Evolutionary conservation across 2,888 invertebrate species (phyloP), one percentile per base, ranked within the genome.

Genomic region (Scaptomyza cyrtandrae): DNA sequence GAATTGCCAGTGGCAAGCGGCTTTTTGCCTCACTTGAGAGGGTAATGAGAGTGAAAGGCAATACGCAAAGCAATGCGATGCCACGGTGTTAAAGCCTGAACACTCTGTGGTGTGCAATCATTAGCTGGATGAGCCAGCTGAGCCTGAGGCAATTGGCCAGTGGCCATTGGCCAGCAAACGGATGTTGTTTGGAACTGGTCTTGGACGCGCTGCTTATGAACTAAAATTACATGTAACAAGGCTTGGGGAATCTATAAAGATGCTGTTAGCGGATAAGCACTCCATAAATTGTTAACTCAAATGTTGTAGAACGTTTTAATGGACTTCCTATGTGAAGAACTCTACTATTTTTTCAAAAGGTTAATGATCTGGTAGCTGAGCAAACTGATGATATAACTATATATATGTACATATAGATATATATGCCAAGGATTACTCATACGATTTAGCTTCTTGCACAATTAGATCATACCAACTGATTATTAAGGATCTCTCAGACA

Each of bases 1-100:
- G 83, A 35, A 78, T 74, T 58, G 88, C 71, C 74, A 45, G 19
- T 35, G 48, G 48, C 56, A 50, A 71, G 67, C 78, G 19, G 50
- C 58, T 55, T n/a, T 29, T 52, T 39, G 37, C 24, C 37, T 45
- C 66, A 56, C 49, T 50, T 50, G 35, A 16, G 41, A 10, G 48
- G 46, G n/a, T 71, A 86, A 76, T 76, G 81, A 81, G 86, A 86
- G 81, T 81, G 81, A 81, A 81, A 81, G 81, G 86, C 76, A 64
- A 41, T 41, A 41, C 39, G 39, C 39, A 41, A 41, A 41, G 16
- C 37, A 13, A 14, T 13, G 16, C 67, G 27, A 13, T 52, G 54
- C 49, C 16, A 19, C 55, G 56, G 66, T 41, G 64, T 70, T 79
- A 53, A 63, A 73, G 63, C 35, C 58, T 44, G 53, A 49, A 63